These are phyloP conservation scores for Pipistrellus nathusii DNA, from an alignment of 2,797 vertebrate genomes.

Conservation along the genomic window DNA sequence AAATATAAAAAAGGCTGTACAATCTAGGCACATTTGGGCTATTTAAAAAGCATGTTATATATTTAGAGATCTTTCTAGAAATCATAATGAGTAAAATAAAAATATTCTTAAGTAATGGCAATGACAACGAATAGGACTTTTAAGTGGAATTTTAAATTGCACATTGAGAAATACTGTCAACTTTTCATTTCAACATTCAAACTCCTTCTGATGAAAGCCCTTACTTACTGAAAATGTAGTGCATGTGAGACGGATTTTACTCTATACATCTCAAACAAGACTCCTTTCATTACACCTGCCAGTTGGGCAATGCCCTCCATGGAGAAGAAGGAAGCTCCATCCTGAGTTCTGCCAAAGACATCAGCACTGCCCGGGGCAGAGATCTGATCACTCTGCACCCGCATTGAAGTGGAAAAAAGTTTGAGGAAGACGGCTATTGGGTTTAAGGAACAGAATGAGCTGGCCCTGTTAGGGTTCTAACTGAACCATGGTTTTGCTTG, in stretches of 20 bases:
- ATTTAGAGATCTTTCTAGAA: not conserved
- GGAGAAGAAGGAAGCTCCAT: constrained; percentile 24
- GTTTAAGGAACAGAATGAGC: not conserved
- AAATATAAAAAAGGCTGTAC: not conserved
- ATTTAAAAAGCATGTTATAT: not conserved
- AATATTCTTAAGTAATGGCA: not conserved
- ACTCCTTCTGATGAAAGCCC: not conserved
- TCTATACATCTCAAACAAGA: constrained; percentile 62
- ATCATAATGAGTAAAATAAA: not conserved
- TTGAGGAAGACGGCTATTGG: not conserved
- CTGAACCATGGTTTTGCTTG: constrained; percentile 22
- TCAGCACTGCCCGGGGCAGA: not conserved
- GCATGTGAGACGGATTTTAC: not conserved
- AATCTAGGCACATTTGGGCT: not conserved
- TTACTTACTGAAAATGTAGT: not conserved
- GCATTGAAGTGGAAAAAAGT: not conserved
- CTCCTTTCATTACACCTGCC: constrained; percentile 61
- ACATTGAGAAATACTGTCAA: not conserved
- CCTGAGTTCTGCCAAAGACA: constrained; percentile 26
- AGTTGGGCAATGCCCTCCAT: not conserved
- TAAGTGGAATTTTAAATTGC: not conserved
- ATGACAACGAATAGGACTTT: not conserved
- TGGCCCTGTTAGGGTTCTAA: not conserved
- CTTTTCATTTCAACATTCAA: constrained; percentile 2
- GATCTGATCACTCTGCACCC: not conserved